Conservation (phyloP, 2,797 vertebrate species). For the Hyperoplus immaculatus region DNA sequence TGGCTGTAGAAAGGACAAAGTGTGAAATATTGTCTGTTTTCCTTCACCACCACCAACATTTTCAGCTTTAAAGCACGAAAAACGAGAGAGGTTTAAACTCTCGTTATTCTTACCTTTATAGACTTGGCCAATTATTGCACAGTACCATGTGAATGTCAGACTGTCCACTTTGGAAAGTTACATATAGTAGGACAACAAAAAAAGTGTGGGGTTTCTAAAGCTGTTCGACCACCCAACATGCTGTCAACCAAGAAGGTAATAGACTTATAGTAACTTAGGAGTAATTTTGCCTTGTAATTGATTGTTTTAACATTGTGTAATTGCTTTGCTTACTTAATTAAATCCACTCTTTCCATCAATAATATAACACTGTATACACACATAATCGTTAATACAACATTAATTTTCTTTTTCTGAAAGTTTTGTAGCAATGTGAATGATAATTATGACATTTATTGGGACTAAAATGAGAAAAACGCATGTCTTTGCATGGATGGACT, state of each 20-base stretch:
- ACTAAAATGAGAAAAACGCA: slow-evolving; percentile 58
- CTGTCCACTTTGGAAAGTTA: no score
- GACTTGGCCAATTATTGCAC: no score
- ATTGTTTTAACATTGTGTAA: not conserved
- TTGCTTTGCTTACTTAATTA: not conserved
- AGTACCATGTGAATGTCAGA: no score
- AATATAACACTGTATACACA: no score
- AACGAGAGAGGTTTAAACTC: no score
- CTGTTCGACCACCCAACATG: no score
- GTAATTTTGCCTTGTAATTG: not conserved
- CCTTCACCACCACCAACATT: no score
- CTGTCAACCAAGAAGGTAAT: no score
- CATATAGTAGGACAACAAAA: no score
- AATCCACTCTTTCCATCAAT: not conserved
- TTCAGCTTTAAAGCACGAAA: not conserved
- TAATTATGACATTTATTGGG: slow-evolving; percentile 54
- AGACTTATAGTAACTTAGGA: no score
- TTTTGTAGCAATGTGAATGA: slow-evolving; percentile 44
- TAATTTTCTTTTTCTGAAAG: slow-evolving; percentile 14
- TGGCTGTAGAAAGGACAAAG: not conserved
- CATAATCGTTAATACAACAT: not conserved
- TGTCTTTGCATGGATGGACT: slow-evolving; percentile 52
- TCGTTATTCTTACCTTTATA: no score
- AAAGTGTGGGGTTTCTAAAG: no score
- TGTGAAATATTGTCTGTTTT: not conserved